Evolutionary conservation across 1,140 invertebrate species (phyloP).

Genomic region (Thaumatotibia leucotreta): DNA sequence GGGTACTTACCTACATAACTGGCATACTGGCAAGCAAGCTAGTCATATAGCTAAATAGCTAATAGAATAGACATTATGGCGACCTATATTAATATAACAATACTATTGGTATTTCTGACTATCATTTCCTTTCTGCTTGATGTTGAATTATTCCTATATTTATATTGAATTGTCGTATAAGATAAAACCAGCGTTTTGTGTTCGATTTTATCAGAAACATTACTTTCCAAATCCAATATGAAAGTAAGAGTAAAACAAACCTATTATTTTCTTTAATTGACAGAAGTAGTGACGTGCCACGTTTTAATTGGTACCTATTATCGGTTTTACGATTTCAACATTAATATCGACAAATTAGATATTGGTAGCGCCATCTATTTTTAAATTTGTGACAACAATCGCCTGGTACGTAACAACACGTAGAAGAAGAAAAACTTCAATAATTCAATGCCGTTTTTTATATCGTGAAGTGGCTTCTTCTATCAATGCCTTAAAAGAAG

Average conservation of each 20-base stretch:
- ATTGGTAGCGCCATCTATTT: not conserved
- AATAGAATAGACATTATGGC: not conserved
- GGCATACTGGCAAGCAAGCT: no score
- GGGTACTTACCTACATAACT: slow-evolving; percentile 3
- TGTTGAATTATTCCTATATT: not conserved
- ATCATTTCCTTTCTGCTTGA: no score
- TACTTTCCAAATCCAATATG: not conserved
- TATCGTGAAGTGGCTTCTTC: slow-evolving; percentile 1
- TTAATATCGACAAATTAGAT: not conserved
- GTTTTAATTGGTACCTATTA: not conserved
- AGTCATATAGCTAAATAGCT: no score
- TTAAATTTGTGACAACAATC: not conserved
- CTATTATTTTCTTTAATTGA: slow-evolving; percentile 4
- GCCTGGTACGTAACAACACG: not conserved
- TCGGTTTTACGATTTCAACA: not conserved
- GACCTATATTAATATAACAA: not conserved
- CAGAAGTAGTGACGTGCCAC: not conserved
- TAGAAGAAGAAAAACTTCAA: not conserved
- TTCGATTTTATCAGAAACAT: not conserved
- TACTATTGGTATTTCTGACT: not conserved
- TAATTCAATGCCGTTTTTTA: slow-evolving; percentile 1
- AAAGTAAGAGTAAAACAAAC: no score
- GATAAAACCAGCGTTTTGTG: not conserved
- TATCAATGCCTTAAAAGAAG: not conserved
- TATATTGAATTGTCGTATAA: not conserved